Base-by-base conservation (phyloP, 2,113 vertebrate genomes). In the Arothron firmamentum region DNA sequence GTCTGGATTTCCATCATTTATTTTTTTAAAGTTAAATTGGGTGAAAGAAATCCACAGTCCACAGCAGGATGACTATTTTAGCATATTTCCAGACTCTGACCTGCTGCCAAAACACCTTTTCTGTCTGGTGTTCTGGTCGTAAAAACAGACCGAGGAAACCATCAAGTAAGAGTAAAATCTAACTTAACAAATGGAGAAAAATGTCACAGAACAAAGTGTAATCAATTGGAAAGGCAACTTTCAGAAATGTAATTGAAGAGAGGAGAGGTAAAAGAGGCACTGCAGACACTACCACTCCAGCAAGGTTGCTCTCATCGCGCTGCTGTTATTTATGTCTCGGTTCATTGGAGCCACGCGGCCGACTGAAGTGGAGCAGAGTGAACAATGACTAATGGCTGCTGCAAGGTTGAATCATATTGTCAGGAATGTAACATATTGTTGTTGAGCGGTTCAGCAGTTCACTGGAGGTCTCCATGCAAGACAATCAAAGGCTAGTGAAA, bases 321-420 rank as follows among this genome's bases (percentile, higher is more conserved):
- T 53, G 50, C 52, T 31, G 79, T 82, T 85, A 85, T 83, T 85
- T 84, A 75, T 80, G 66, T 72, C 66, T 59, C 43, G 59, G 62
- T 79, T 77, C 68, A 57, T 75, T 74, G 77, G 73, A 52, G 79
- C 68, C 46, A 61, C 45, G 21, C 64, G 46, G 61, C 81, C 41
- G 45, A 52, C 72, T 66, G 41, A 56, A 42, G 71, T 72, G 25
- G 67, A 70, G 48, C 73, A 76, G 79, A 81, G 69, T 74, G 77
- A 84, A 72, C 83, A 81, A 65, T 84, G 76, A 84, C 73, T 86
- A 80, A 84, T 83, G 76, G 72, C 70, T 52, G 52, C 83, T 81
- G 80, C 72, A 72, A 63, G 72, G 64, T 52, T 68, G 65, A 80
- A 83, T 87, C 80, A 78, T 77, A 75, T 79, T 82, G 81, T 82